Evolutionary conservation across 2,797 vertebrate species (phyloP).

Genomic region (Phalloptychus januarius): DNA sequence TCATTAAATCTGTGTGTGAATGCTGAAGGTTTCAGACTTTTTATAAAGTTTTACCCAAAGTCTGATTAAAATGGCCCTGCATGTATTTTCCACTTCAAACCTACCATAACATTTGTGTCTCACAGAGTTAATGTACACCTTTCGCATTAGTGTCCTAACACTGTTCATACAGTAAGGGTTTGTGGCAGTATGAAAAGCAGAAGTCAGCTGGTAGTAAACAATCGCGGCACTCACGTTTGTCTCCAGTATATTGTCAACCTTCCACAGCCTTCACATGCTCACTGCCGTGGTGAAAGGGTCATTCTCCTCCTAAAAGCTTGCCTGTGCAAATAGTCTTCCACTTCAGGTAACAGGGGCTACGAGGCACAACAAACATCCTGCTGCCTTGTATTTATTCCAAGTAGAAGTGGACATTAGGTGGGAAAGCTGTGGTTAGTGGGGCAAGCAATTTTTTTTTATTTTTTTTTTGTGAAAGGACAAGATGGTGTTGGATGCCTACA

Average conservation of each 20-base stretch:
- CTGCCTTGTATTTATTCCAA: conserved; percentile 96
- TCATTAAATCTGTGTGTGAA: not conserved
- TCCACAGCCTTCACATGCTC: conserved; percentile 68
- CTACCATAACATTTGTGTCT: conserved; percentile 16
- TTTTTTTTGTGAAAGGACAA: conserved; percentile 80
- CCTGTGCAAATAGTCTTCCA: conserved; percentile 92
- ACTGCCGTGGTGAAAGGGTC: conserved; percentile 70
- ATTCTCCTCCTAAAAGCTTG: conserved; percentile 83
- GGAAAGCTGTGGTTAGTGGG: conserved; percentile 99
- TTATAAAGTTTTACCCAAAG: not conserved
- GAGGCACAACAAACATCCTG: conserved; percentile 90
- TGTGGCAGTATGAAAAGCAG: conserved; percentile 40
- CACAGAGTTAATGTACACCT: conserved; percentile 16
- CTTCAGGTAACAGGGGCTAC: conserved; percentile 91
- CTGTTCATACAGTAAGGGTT: conserved; percentile 29
- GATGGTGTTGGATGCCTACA: conserved; percentile 90
- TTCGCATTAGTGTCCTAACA: conserved; percentile 32
- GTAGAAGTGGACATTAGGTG: conserved; percentile 97
- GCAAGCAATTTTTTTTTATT: conserved; percentile 90
- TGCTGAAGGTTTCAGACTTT: not conserved
- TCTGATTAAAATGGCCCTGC: not conserved
- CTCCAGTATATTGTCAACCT: conserved; percentile 72
- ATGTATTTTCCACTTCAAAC: not conserved
- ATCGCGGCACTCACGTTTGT: conserved; percentile 73
- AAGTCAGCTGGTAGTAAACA: conserved; percentile 56